Evolutionary conservation across 2,888 invertebrate species (phyloP), one percentile per base, ranked within the genome.

Genomic region (Calameuta idolon): DNA sequence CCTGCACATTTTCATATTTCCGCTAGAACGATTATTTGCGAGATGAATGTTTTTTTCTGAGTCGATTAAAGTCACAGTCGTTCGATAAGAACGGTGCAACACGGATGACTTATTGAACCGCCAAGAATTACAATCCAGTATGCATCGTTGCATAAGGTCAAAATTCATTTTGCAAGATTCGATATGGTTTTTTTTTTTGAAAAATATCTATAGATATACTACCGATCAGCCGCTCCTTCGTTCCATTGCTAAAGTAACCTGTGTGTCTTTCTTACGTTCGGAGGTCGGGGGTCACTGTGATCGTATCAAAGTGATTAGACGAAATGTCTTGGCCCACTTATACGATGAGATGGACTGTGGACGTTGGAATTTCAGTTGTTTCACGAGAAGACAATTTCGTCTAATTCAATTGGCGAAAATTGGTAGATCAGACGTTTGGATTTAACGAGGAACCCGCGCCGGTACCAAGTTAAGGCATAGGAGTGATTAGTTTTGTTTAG

Each of bases 121-220:
- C 15, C 23, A 23, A 55, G 2, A 55, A 55, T 55, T 55, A 9
- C 55, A 55, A 55, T 23, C 9, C 23, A 9, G 23, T 55, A 23
- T 55, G 23, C 2, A 55, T 55, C 5, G 23, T 55, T 55, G 9
- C 9, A 55, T 23, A 23, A 2, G 2, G 2, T 55, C 9, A 79
- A 79, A 82, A 84, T 84, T 82, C n/a, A 78, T 77, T 81, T 83
- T 79, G 79, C 81, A 81, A 81, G 83, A 83, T 80, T 82, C 81
- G 80, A 79, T 74, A 68, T 23, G 31, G 23, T 71, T 30, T 30
- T 71, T 71, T 12, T 23, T 33, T 3, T 11, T n/a, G n/a, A 0
- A 3, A 33, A 31, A 71, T 5, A 71, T 71, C 12, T 71, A 71
- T 55, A 23, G 55, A 5, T 9, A 23, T 40, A 40, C 1, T 5